Conservation (phyloP, 1,140 invertebrate genomes). For the Sinella curviseta region DNA sequence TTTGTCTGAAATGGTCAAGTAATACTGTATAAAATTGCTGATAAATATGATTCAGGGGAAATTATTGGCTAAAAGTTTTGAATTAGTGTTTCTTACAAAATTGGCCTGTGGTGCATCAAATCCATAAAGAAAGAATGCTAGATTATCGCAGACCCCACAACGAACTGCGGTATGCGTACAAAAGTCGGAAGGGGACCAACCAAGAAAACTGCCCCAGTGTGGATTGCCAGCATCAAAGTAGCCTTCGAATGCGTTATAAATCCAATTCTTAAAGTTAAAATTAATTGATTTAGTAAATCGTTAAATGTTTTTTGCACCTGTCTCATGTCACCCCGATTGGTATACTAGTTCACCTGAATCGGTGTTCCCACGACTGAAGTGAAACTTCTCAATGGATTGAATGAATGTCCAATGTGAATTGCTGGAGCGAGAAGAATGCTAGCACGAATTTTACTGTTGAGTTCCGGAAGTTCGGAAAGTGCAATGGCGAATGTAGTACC, state of each 20-base stretch:
- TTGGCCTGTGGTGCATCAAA: conserved; percentile 45
- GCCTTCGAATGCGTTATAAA: neutral
- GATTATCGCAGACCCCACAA: conserved; percentile 45
- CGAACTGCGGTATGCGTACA: neutral
- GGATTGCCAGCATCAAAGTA: neutral
- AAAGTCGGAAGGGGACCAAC: neutral
- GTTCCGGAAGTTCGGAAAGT: neutral
- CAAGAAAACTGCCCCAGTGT: neutral
- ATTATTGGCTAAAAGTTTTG: neutral
- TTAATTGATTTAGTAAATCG: neutral
- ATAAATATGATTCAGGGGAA: neutral
- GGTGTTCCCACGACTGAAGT: neutral
- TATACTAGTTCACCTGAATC: neutral
- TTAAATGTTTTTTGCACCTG: too few species aligned
- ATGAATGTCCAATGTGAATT: neutral
- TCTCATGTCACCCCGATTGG: too few species aligned
- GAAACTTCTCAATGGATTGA: neutral
- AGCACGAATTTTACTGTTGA: conserved; percentile 1
- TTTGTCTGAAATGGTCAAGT: neutral
- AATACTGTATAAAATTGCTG: too few species aligned
- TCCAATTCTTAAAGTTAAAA: neutral
- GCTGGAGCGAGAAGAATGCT: neutral
- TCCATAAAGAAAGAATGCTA: conserved; percentile 48
- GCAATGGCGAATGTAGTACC: neutral
- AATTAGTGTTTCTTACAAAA: conserved; percentile 31